Evolutionary conservation across 2,113 vertebrate genomes (phyloP), one percentile per base, ranked within the genome.

Genomic region (Rhineura floridana): DNA sequence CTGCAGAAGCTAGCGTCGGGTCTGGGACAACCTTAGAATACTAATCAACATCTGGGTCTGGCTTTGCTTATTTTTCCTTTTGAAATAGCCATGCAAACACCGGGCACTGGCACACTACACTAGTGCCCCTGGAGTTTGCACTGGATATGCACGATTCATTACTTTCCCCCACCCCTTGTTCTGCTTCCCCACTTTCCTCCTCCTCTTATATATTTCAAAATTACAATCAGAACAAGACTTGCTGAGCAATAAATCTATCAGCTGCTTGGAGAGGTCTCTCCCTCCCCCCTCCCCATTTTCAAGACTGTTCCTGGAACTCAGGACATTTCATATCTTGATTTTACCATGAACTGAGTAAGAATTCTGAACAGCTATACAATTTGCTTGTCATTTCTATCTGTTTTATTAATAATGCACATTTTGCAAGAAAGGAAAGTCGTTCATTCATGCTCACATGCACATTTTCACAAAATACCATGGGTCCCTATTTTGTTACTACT

Each of bases 31-130:
- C 85, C 72, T 0, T 21, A 10, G 92, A 88, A 91, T 90, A 81
- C 77, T 93, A 70, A 81, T 70, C 0, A 21, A 80, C 90, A 93
- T 85, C 93, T 93, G 92, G 72, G 91, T 78, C 93, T 83, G 1
- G n/a, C 67, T 90, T 84, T 90, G 92, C 69, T 52, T 90, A 77
- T 36, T 86, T 93, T 92, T 83, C 23, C 87, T 77, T 87, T 87
- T 50, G 88, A 88, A 90, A 91, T 3, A 87, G 89, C 78, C 62
- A 17, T 89, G 87, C 73, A 89, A 93, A 88, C 86, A 70, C 67
- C 73, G 50, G 90, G 55, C 91, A 52, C 73, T 80, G 88, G 88
- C 90, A 92, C 76, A 67, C 81, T 52, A 33, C 0, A 15, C 21
- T 87, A 28, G 33, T 73, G 83, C 52, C 30, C 76, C 83, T 30